These are phyloP conservation scores for Gonioctena quinquepunctata DNA, from an alignment of 1,140 invertebrate species.

Conservation along the genomic window DNA sequence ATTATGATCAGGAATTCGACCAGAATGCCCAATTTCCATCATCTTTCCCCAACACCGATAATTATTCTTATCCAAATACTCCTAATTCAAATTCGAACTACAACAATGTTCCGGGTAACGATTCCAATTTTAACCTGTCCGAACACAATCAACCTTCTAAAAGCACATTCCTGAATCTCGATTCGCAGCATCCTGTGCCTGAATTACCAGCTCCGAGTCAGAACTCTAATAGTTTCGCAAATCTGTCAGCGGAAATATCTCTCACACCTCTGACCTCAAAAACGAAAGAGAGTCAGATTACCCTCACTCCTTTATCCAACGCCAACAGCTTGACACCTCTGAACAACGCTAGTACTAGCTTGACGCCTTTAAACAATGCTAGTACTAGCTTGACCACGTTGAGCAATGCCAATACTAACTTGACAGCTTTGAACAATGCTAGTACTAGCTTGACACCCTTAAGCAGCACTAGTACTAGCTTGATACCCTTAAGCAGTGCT, in stretches of 20 bases:
- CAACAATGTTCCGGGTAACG: neutral
- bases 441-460: neutral
- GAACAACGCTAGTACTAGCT: neutral
- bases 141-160: conserved; percentile 16
- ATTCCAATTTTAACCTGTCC: conserved; percentile 13
- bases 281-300: neutral
- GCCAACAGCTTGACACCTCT: neutral
- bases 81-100: conserved; percentile 8
- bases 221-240: conserved; percentile 17
- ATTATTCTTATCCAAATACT: conserved; percentile 17
- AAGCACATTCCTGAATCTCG: conserved; percentile 32
- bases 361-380: neutral
- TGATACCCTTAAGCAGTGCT: neutral
- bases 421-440: neutral
- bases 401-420: neutral
- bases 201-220: neutral
- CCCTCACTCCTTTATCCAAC: neutral
- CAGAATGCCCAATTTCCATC: conserved; percentile 32
- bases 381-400: neutral
- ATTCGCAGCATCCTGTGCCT: conserved; percentile 18
- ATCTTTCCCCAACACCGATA: conserved; percentile 12
- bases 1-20: conserved; percentile 27
- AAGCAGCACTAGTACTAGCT: neutral
- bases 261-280: conserved; percentile 30
- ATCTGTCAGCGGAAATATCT: conserved; percentile 32